phyloP scores from a whole-genome alignment of 2,113 vertebrate species.

The Phalacrocorax brasilianus region DNA sequence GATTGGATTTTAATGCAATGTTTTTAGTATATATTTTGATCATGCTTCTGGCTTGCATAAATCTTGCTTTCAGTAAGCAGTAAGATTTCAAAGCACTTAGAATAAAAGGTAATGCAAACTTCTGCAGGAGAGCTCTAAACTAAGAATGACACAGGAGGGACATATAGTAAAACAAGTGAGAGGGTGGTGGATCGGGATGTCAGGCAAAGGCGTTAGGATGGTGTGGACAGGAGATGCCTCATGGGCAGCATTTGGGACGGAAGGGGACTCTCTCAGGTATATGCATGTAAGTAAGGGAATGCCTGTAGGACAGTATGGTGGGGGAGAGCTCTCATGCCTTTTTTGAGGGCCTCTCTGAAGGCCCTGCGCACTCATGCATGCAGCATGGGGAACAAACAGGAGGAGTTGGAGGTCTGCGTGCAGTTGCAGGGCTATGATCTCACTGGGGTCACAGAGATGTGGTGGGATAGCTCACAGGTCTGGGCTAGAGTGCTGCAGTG shows the following conservation, averaged over 20 bases:
- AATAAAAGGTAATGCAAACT: neutral
- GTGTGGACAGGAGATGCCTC: neutral
- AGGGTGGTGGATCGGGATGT: neutral
- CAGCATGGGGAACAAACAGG: neutral
- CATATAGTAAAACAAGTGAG: neutral
- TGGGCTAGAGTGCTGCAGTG: neutral
- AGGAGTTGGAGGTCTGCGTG: neutral
- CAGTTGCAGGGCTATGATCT: neutral
- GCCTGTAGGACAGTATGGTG: fast-evolving
- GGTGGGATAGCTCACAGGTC: neutral
- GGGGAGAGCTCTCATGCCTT: neutral
- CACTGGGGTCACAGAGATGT: fast-evolving
- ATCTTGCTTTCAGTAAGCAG: neutral
- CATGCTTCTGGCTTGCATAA: neutral
- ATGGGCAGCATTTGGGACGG: neutral
- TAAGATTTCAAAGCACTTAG: neutral
- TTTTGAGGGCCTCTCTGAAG: neutral
- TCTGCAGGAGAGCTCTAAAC: neutral
- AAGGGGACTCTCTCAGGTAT: neutral
- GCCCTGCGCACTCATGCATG: neutral
- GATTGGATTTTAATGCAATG: neutral
- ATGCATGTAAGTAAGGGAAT: neutral
- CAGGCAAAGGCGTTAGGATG: neutral
- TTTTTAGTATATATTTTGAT: neutral
- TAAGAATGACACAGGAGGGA: neutral